phyloP scores from a whole-genome alignment of 2,888 invertebrate genomes.

The Sinopyrophorus schimmeli region DNA sequence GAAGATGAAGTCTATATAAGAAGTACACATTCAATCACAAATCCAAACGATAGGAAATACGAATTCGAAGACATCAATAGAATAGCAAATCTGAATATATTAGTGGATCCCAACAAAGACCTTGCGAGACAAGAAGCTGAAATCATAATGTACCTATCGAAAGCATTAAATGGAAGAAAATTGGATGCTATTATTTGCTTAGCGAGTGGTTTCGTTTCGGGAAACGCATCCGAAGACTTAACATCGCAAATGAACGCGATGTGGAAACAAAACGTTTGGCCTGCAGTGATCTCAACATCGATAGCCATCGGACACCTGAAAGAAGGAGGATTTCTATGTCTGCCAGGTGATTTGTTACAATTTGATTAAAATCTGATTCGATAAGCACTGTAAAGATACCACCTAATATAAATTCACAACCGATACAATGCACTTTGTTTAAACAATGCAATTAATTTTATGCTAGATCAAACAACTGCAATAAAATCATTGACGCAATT shows the following conservation, averaged over 20 bases:
- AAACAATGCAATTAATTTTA: too few species aligned
- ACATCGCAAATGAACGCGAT: slow-evolving; percentile 85
- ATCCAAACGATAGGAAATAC: slow-evolving; percentile 57
- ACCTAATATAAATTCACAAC: too few species aligned
- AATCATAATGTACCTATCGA: slow-evolving; percentile 66
- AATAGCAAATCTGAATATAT: slow-evolving; percentile 80
- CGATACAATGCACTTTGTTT: too few species aligned
- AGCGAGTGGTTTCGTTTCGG: slow-evolving; percentile 96
- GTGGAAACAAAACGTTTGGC: slow-evolving; percentile 96
- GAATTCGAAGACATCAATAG: slow-evolving; percentile 54
- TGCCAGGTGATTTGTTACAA: slow-evolving; percentile 67
- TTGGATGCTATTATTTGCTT: slow-evolving; percentile 93
- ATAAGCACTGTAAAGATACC: too few species aligned
- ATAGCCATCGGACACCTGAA: slow-evolving; percentile 80
- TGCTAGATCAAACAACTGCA: too few species aligned
- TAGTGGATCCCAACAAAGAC: slow-evolving; percentile 71
- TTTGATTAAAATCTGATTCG: too few species aligned
- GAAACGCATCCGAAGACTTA: slow-evolving; percentile 83
- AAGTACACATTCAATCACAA: background rate
- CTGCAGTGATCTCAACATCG: slow-evolving; percentile 80
- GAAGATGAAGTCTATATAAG: background rate
- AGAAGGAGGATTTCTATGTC: slow-evolving; percentile 78
- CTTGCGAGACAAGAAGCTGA: slow-evolving; percentile 75
- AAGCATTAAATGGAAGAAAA: slow-evolving; percentile 70
- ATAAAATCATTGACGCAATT: too few species aligned